A percentile compares a stretch with the other conserved stretches of the same genome.
phyloP scores from a whole-genome alignment of 2,888 invertebrate species.

The Melikaiella ostensackeni region DNA sequence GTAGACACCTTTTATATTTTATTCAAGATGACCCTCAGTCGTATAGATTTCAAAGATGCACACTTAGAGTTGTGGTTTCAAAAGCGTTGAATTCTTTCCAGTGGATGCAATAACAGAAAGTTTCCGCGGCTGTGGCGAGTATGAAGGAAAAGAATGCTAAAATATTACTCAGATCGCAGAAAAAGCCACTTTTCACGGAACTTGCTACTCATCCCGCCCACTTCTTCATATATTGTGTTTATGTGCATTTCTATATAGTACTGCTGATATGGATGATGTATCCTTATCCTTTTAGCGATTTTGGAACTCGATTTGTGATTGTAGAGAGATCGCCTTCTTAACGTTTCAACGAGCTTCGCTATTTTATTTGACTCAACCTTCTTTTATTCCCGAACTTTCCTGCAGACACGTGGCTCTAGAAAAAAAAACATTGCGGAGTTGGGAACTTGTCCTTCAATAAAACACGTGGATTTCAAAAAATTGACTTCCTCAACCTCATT shows the following conservation, averaged over 20 bases:
- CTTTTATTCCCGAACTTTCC: conserved; percentile 13
- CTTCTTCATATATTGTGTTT: conserved; percentile 38
- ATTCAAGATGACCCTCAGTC: conserved; percentile 41
- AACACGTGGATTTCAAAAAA: neutral
- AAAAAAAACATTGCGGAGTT: neutral
- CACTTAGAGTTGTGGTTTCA: conserved; percentile 45
- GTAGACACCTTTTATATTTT: conserved; percentile 54
- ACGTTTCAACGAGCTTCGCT: conserved; percentile 26
- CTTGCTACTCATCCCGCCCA: conserved; percentile 51
- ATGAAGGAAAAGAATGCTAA: conserved; percentile 62
- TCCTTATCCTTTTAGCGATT: conserved; percentile 59
- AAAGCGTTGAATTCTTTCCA: conserved; percentile 57
- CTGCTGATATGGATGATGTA: conserved; percentile 48
- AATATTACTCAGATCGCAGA: conserved; percentile 67
- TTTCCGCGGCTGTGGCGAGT: conserved; percentile 58
- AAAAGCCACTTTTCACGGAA: conserved; percentile 64
- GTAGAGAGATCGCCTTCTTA: conserved; percentile 38
- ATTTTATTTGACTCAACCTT: conserved; percentile 22
- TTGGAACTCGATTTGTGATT: conserved; percentile 48
- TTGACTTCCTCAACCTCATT: neutral
- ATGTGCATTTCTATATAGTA: neutral
- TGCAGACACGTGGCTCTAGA: neutral
- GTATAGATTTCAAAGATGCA: neutral
- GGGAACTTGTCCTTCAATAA: neutral
- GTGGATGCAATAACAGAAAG: conserved; percentile 61